Evolutionary conservation across 2,888 invertebrate genomes (phyloP).

Genomic region (Pemphredon lugubris): DNA sequence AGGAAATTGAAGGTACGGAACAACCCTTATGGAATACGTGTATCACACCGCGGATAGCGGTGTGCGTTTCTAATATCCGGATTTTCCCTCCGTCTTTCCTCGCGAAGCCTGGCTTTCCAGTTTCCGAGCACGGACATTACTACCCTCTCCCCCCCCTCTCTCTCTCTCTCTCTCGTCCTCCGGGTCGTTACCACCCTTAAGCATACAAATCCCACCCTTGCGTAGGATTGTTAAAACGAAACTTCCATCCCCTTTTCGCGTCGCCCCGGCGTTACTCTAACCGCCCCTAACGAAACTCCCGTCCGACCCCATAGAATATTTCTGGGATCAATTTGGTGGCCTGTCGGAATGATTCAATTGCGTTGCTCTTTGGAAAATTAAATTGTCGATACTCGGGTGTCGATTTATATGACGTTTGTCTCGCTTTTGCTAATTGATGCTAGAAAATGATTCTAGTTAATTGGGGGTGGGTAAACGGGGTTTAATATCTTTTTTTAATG

Average conservation of each 20-base stretch:
- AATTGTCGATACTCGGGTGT: background rate
- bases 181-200: conserved; percentile 57
- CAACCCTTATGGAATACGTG: conserved; percentile 47
- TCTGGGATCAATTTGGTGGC: background rate
- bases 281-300: conserved; percentile 5
- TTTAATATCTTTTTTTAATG: too few species aligned
- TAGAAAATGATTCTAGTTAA: too few species aligned
- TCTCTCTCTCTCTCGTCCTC: conserved; percentile 28
- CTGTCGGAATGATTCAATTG: conserved; percentile 13
- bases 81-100: conserved; percentile 29
- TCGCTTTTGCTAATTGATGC: too few species aligned
- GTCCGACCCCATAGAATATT: background rate
- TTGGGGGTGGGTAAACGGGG: too few species aligned
- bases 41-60: conserved; percentile 21
- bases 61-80: conserved; percentile 64
- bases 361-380: background rate
- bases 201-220: conserved; percentile 62
- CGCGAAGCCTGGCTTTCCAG: conserved; percentile 34
- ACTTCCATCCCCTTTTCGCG: conserved; percentile 20
- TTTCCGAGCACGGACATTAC: conserved; percentile 31
- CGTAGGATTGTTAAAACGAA: conserved; percentile 38
- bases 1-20: conserved; percentile 39
- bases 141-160: conserved; percentile 23
- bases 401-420: too few species aligned
- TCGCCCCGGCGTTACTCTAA: too few species aligned